phyloP scores from a whole-genome alignment of 2,797 vertebrate species.

The Leptodactylus fallax region DNA sequence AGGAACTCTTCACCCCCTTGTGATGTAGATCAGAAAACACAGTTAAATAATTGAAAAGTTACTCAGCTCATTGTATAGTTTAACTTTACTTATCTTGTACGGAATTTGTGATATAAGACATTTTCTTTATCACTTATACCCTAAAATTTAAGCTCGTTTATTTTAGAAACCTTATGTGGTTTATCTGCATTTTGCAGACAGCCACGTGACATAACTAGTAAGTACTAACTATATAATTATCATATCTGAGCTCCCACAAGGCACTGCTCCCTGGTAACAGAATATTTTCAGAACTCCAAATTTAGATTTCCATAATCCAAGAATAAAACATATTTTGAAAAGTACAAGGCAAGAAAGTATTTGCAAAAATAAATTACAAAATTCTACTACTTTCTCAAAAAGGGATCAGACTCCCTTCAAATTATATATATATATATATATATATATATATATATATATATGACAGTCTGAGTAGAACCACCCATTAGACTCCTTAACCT shows the following conservation, averaged over 20 bases:
- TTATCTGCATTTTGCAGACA: too few species aligned
- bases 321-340: neutral
- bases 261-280: neutral
- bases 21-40: too few species aligned
- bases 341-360: neutral
- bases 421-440: too few species aligned
- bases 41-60: too few species aligned
- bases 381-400: too few species aligned
- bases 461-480: too few species aligned
- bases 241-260: neutral
- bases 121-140: neutral
- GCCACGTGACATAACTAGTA: neutral
- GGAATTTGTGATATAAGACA: neutral
- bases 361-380: too few species aligned
- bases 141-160: neutral
- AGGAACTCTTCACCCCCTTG: too few species aligned
- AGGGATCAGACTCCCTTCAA: too few species aligned
- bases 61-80: too few species aligned
- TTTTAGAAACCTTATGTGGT: neutral
- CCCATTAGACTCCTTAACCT: too few species aligned
- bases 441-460: too few species aligned
- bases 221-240: neutral
- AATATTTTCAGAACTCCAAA: neutral
- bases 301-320: neutral
- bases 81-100: neutral